Base-by-base conservation (phyloP, 2,113 vertebrate genomes). In the Piaya cayana region DNA sequence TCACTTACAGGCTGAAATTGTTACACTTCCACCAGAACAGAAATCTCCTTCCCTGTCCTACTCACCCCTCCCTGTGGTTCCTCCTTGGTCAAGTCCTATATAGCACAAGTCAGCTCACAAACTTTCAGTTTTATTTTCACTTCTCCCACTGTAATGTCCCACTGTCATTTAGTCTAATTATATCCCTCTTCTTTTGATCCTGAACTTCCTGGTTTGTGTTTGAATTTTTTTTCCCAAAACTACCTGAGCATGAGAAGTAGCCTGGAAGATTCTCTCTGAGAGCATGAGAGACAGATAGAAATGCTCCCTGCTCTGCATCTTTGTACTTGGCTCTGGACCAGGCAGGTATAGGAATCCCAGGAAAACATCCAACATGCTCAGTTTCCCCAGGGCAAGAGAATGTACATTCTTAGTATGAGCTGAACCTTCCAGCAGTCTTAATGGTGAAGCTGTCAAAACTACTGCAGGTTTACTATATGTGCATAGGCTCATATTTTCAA, bases 101-200 rank as follows among this genome's bases (percentile, higher is more conserved):
- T 53, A 65, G 5, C 2, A 0, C 0, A 3, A 50, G 77, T 79
- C 49, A 92, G 59, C 42, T 95, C 75, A 86, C 27, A 53, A 70
- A 74, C 25, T 80, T 90, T 49, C 29, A 69, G 17, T 55, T 94
- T 90, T 77, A 80, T 80, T 90, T 94, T 92, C 53, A 70, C 34
- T 55, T 82, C 53, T 89, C 32, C 45, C 43, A 88, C 74, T 84
- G 56, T 0, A 1, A 74, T 42, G 32, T 85, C 79, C 50, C 34
- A 37, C 65, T 65, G 88, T 65, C 75, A 53, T 69, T 86, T 80
- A 80, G 29, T 74, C 59, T 93, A 94, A 83, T 96, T 82, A 65
- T 80, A 70, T 27, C 37, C n/a, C 20, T 62, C 42, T 74, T 82
- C 79, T 69, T 94, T 93, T 77, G 55, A 93, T 72, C 55, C 55